phyloP scores from a whole-genome alignment of 2,113 vertebrate species.

The Archilochus colubris region DNA sequence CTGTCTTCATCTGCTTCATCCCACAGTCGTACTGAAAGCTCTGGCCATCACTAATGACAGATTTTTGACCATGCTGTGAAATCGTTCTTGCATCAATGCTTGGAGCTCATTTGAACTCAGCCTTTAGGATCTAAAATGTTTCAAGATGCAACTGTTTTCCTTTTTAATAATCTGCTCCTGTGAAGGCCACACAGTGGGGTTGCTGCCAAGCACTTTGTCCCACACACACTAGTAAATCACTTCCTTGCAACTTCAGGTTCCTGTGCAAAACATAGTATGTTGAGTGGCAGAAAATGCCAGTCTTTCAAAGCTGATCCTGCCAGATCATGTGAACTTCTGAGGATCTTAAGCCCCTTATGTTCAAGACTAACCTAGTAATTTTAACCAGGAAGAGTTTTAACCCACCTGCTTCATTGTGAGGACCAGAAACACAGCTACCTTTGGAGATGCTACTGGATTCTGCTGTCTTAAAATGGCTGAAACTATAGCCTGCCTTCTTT shows the following conservation, averaged over 20 bases:
- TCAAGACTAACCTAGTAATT: neutral
- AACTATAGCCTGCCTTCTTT: neutral
- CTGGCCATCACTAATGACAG: fast-evolving
- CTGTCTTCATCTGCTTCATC: neutral
- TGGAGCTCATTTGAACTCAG: neutral
- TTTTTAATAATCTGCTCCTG: neutral
- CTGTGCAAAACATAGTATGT: fast-evolving
- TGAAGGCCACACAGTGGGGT: neutral
- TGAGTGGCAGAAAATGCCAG: neutral
- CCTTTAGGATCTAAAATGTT: neutral
- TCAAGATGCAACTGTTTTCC: neutral
- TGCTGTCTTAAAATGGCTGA: neutral
- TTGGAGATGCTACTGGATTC: neutral
- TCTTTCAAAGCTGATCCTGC: neutral
- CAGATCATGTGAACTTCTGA: neutral
- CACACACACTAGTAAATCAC: fast-evolving
- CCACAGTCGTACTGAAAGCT: neutral
- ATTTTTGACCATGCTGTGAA: neutral
- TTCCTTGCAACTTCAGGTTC: neutral
- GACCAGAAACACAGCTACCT: neutral
- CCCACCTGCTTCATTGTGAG: neutral
- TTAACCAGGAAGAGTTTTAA: neutral
- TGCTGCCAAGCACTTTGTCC: neutral
- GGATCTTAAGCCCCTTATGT: neutral
- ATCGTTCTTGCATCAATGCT: neutral